Evolutionary conservation across 2,113 vertebrate species (phyloP).

Genomic region (Hemicordylus capensis): DNA sequence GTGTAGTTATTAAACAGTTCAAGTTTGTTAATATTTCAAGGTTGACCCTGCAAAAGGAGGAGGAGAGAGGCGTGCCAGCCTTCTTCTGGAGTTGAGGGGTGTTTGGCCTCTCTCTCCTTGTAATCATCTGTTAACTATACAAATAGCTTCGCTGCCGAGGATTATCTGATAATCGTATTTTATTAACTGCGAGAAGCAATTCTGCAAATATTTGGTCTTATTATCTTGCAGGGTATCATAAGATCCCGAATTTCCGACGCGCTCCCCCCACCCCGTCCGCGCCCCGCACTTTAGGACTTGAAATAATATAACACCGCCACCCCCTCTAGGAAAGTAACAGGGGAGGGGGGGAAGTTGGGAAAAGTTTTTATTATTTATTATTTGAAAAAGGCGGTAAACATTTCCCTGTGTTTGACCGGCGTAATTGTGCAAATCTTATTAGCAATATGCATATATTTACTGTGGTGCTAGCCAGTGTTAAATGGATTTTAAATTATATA

Average conservation of each 20-base stretch:
- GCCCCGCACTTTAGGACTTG: background rate
- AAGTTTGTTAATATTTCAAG: slow-evolving; percentile 71
- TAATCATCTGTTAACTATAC: slow-evolving; percentile 72
- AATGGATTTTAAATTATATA: slow-evolving; percentile 82
- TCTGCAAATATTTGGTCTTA: slow-evolving; percentile 76
- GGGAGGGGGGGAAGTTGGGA: background rate
- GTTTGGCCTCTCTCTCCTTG: slow-evolving; percentile 41
- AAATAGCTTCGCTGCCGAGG: slow-evolving; percentile 69
- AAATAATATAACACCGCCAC: background rate
- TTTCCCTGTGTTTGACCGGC: slow-evolving; percentile 76
- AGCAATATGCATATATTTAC: slow-evolving; percentile 83
- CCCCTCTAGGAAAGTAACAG: background rate
- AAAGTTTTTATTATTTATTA: slow-evolving; percentile 74
- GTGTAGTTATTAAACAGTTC: slow-evolving; percentile 66
- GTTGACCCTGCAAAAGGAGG: slow-evolving; percentile 55
- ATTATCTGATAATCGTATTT: slow-evolving; percentile 74
- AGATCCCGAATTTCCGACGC: slow-evolving; percentile 64
- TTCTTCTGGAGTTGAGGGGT: background rate
- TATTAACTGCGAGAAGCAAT: slow-evolving; percentile 71
- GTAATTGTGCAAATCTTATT: slow-evolving; percentile 82
- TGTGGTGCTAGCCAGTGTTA: slow-evolving; percentile 78
- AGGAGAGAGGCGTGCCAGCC: slow-evolving; percentile 55
- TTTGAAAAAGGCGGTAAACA: slow-evolving; percentile 77
- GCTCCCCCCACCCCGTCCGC: slow-evolving; percentile 12
- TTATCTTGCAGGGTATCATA: slow-evolving; percentile 70